Conservation (phyloP, 2,797 vertebrate genomes). For the Channa striata region DNA sequence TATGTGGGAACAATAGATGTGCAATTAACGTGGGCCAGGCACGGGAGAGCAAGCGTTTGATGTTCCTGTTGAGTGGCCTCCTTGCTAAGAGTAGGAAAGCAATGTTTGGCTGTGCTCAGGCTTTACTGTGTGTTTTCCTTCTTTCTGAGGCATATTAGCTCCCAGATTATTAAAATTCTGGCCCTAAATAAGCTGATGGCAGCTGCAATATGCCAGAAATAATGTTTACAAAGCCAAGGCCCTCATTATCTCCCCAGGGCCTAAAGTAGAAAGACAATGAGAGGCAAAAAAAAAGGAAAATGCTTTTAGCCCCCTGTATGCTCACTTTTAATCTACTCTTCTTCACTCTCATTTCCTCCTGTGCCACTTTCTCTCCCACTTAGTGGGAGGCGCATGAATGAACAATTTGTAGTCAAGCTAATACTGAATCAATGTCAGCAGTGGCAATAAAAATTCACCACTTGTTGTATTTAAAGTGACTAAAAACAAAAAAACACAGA, state of each 20-base stretch:
- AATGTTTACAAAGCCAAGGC: conserved; percentile 85
- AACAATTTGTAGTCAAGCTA: conserved; percentile 32
- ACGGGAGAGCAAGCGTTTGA: conserved; percentile 81
- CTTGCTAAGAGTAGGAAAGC: conserved; percentile 67
- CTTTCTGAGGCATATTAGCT: conserved; percentile 81
- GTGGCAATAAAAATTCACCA: conserved; percentile 22
- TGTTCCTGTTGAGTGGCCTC: conserved; percentile 83
- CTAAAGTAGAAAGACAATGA: conserved; percentile 66
- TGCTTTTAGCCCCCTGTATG: conserved; percentile 68
- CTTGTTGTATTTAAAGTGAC: neutral
- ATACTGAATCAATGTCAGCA: conserved; percentile 18
- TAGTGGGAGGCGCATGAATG: conserved; percentile 29
- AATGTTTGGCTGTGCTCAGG: conserved; percentile 54
- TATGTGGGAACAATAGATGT: conserved; percentile 83
- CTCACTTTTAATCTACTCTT: conserved; percentile 59
- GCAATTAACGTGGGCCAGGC: conserved; percentile 83
- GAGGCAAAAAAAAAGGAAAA: conserved; percentile 38
- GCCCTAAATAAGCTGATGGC: conserved; percentile 84
- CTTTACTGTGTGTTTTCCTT: conserved; percentile 63
- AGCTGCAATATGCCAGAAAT: conserved; percentile 85
- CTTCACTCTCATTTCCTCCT: conserved; percentile 54
- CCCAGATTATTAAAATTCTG: conserved; percentile 81
- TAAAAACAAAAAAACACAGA: neutral
- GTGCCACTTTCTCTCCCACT: conserved; percentile 36
- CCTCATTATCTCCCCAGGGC: conserved; percentile 79